Evolutionary conservation across 2,113 vertebrate species (phyloP), one percentile per base, ranked within the genome.

Genomic region (Danionella cerebrum): DNA sequence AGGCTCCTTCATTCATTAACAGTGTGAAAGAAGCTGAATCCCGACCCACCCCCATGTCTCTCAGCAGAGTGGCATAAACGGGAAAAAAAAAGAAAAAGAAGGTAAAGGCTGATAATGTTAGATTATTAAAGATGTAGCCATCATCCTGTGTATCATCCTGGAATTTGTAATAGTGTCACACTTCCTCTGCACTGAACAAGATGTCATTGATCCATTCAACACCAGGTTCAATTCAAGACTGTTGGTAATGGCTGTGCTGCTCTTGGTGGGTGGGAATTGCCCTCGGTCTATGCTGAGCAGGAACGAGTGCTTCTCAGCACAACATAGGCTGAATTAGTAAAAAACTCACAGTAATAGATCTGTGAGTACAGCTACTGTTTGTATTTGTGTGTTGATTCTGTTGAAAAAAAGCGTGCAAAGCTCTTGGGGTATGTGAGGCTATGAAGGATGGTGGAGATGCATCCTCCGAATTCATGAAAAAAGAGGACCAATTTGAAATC

Each of bases 111-210:
- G 44, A 44, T 10, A 63, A 48, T 44, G 75, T 67, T 69, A 67
- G 71, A 82, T 85, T 77, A 66, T 39, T 63, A 58, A 67, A 74
- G 59, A 81, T 75, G 53, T 72, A 81, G 83, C 73, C 52, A 76
- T 85, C 80, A 78, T n/a, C n/a, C n/a, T n/a, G n/a, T 68, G 65
- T 70, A 66, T 79, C 67, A 79, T 38, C 11, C 0, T 3, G 16
- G 57, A 69, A 71, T 85, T 83, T 84, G 77, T 82, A 74, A 84
- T 83, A 80, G 70, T 77, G 76, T 63, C 74, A 67, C 51, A 69
- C 53, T 77, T 65, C 52, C 33, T 27, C 68, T 72, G 69, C n/a
- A 66, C 70, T 64, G 64, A 75, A n/a, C n/a, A 74, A 73, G 59
- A 72, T 8, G 25, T 82, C 76, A 89, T 84, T 39, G 77, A 87